Base-by-base conservation (phyloP, 2,888 invertebrate species). In the Vanessa cardui region DNA sequence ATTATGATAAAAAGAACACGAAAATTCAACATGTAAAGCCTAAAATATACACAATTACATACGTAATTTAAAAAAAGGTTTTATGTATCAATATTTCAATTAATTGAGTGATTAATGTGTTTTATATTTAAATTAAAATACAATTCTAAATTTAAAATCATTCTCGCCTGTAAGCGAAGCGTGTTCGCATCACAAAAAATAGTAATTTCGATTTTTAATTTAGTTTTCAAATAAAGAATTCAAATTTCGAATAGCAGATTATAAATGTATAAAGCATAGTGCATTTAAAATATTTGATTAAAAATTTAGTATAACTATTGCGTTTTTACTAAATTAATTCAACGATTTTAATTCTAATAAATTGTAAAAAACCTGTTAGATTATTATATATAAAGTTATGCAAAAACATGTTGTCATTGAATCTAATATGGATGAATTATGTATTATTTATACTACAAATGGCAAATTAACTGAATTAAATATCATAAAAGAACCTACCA, bases 1-100 rank as follows among this genome's bases (percentile, higher is more conserved):
- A 72, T 65, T 65, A 59, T 65, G 44, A 54, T 54, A 54, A 54
- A 54, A 6, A 47, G 18, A 47, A 47, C n/a, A 47, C 1, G 16
- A 54, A 20, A 46, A 46, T 46, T 46, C 46, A 46, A 46, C 16
- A 46, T 9, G 8, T 49, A 21, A 2, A 21, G 49, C 9, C 20
- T 9, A 50, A 21, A 50, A 21, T 50, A 21, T 20, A 20, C 3
- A 12, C 20, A 20, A 9, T 9, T 20, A 50, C 12, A 12, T 12
- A 49, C 8, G 33, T 39, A 39, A 2, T 39, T 39, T 12, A 12
- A 39, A 12, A 12, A 12, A 12, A 4, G 9, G 0, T 39, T 12
- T 39, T 12, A 39, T 39, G 12, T 12, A 39, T 12, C 12, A 39
- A 39, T 39, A 39, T 12, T 9, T 39, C 39, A 12, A 39, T 39